Conservation (phyloP, 2,888 invertebrate species). For the Belgica antarctica region DNA sequence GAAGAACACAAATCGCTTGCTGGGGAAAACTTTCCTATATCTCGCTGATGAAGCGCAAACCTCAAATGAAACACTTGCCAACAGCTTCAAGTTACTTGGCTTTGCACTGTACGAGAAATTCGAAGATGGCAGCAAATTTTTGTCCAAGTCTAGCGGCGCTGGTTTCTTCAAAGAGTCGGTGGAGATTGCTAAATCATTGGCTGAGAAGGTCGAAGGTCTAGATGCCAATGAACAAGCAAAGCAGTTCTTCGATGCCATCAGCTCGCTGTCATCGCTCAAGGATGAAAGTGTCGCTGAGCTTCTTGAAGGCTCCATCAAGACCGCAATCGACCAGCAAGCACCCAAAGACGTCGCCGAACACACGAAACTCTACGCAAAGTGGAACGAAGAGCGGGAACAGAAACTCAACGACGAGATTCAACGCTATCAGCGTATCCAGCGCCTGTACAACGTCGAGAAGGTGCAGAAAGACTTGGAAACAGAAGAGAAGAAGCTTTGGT, state of each 20-base stretch:
- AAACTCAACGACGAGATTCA: constrained; percentile 62
- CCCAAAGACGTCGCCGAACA: constrained; percentile 54
- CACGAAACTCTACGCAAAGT: constrained; percentile 58
- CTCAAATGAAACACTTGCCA: constrained; percentile 52
- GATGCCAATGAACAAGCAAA: constrained; percentile 51
- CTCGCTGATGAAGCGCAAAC: constrained; percentile 25
- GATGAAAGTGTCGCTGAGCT: constrained; percentile 48
- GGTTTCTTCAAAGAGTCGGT: constrained; percentile 55
- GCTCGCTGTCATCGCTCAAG: constrained; percentile 47
- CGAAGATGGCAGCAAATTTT: constrained; percentile 54
- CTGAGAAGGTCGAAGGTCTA: constrained; percentile 52
- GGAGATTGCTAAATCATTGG: constrained; percentile 51
- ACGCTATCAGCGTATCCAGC: constrained; percentile 56
- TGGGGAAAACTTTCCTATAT: constrained; percentile 76
- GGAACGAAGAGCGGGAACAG: constrained; percentile 60
- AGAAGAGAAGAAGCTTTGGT: constrained; percentile 69
- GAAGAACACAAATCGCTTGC: constrained; percentile 64
- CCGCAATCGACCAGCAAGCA: constrained; percentile 51
- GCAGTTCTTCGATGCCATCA: constrained; percentile 45
- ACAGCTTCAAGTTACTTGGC: constrained; percentile 65
- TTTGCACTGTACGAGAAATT: constrained; percentile 67
- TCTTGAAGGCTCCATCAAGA: constrained; percentile 49
- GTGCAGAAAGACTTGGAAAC: constrained; percentile 56
- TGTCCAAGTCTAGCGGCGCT: constrained; percentile 48
- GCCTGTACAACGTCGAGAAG: constrained; percentile 59